phyloP scores from a whole-genome alignment of 1,140 invertebrate species.

The Orchestia grillus region DNA sequence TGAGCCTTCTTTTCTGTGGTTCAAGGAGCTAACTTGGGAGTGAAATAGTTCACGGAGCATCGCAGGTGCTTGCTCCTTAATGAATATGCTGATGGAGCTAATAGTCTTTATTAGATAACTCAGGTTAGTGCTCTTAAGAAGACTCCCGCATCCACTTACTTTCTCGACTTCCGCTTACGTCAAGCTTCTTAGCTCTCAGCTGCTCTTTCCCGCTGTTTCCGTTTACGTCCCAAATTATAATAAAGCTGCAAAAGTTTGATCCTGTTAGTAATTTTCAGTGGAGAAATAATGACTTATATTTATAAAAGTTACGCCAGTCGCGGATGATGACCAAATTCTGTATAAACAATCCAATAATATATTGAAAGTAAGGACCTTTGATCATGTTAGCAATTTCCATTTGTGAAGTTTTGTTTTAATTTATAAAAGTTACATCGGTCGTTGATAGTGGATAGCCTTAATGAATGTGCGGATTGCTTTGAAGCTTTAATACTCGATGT shows the following conservation, averaged over 20 bases:
- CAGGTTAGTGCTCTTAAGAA: background rate
- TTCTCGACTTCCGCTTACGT: background rate
- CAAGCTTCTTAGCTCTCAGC: background rate
- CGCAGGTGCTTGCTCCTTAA: constrained; percentile 18
- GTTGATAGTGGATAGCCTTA: too few species aligned
- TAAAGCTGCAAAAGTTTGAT: background rate
- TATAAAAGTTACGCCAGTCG: too few species aligned
- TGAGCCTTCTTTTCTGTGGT: background rate
- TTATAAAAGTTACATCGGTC: too few species aligned
- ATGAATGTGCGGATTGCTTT: background rate
- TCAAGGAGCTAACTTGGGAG: background rate
- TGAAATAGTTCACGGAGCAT: background rate
- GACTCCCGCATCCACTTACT: constrained; percentile 17
- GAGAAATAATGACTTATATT: background rate
- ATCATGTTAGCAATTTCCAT: too few species aligned
- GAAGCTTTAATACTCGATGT: background rate
- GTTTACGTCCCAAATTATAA: background rate
- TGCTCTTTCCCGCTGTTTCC: background rate
- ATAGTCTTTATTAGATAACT: constrained; percentile 49
- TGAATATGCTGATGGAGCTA: constrained; percentile 52
- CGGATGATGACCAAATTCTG: too few species aligned
- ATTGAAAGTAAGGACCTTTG: too few species aligned
- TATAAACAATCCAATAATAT: too few species aligned
- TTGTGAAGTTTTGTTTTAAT: too few species aligned
- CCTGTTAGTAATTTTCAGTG: background rate